A percentile compares a stretch with the other conserved stretches of the same genome.
Conservation (phyloP, 2,888 invertebrate species). For the Nemapogon koenigi region DNA sequence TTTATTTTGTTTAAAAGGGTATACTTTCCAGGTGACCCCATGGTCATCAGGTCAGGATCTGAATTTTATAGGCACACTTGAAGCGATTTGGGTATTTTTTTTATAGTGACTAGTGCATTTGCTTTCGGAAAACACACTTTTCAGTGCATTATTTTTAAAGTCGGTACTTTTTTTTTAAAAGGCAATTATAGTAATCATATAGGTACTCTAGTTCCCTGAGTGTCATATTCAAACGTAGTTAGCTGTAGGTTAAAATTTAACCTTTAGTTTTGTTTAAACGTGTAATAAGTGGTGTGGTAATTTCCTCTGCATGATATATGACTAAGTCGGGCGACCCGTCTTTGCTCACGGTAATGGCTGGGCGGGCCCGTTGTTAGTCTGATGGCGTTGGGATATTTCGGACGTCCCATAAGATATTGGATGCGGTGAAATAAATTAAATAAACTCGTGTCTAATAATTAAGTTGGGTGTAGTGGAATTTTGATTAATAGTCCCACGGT, state of each 20-base stretch:
- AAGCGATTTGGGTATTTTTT: too few species aligned
- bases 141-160: too few species aligned
- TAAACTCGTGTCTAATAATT: conserved; percentile 39
- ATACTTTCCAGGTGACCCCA: too few species aligned
- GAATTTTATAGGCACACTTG: too few species aligned
- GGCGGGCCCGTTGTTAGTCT: conserved; percentile 22
- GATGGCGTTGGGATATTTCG: conserved; percentile 27
- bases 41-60: too few species aligned
- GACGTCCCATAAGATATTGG: conserved; percentile 26
- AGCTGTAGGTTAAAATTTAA: conserved; percentile 19
- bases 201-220: too few species aligned
- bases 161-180: too few species aligned
- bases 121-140: too few species aligned
- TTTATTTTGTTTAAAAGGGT: too few species aligned
- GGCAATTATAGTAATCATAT: too few species aligned
- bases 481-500: conserved; percentile 30
- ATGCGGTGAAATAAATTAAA: conserved; percentile 36
- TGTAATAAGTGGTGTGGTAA: conserved; percentile 10
- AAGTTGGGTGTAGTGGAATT: conserved; percentile 27
- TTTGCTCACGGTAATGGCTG: conserved; percentile 27
- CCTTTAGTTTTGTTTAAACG: conserved; percentile 30
- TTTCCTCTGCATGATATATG: conserved; percentile 12
- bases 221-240: too few species aligned
- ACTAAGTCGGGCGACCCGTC: conserved; percentile 23
- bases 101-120: too few species aligned